Conservation (phyloP, 2,113 vertebrate genomes). For the Centrocercus urophasianus region DNA sequence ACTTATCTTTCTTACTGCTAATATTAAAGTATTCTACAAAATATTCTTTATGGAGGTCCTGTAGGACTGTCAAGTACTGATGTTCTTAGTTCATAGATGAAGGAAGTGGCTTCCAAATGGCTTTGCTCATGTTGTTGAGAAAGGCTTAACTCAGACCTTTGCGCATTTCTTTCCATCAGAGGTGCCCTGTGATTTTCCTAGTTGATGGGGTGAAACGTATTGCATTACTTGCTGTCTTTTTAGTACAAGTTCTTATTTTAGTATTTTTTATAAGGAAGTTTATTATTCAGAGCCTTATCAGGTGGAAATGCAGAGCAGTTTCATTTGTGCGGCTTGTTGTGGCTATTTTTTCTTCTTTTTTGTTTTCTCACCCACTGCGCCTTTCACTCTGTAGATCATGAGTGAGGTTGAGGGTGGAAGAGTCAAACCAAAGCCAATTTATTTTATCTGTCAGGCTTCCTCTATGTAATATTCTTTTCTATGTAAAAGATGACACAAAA, state of each 20-base stretch:
- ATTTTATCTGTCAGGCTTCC: slow-evolving; percentile 26
- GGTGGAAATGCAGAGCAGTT: not conserved
- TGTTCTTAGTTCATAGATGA: not conserved
- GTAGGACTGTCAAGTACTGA: not conserved
- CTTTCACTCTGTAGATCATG: not conserved
- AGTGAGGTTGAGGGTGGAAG: not conserved
- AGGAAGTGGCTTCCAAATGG: not conserved
- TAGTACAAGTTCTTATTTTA: not conserved
- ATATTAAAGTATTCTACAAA: not conserved
- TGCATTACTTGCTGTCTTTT: not conserved
- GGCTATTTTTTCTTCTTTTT: no score
- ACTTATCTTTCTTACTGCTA: not conserved
- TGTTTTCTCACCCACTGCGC: not conserved
- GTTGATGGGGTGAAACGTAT: not conserved
- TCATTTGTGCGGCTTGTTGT: not conserved
- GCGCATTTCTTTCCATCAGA: not conserved
- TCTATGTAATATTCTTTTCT: slow-evolving; percentile 20
- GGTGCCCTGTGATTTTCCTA: not conserved
- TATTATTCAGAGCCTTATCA: not conserved
- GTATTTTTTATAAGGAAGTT: not conserved
- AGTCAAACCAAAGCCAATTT: slow-evolving; percentile 35
- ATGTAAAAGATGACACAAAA: slow-evolving; percentile 51
- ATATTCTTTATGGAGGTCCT: not conserved
- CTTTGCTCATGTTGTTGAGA: not conserved
- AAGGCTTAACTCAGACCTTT: not conserved